These are phyloP conservation scores for Gymnodraco acuticeps DNA, from an alignment of 2,797 vertebrate species.

Conservation along the genomic window DNA sequence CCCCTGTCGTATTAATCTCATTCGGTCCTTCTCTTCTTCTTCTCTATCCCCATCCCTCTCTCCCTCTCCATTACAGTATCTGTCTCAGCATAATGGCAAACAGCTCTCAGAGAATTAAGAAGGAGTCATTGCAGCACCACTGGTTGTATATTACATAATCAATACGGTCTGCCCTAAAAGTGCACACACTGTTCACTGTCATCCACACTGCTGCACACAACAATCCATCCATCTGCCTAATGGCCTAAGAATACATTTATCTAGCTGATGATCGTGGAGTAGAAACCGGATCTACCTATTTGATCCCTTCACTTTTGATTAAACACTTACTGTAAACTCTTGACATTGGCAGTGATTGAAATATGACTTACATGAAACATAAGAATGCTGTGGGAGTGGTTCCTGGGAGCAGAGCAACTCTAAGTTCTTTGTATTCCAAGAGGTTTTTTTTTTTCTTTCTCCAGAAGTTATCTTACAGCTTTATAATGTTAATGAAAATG, in stretches of 20 bases:
- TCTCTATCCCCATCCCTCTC: background rate
- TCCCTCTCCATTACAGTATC: constrained; percentile 50
- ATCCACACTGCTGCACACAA: constrained; percentile 30
- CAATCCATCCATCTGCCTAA: constrained; percentile 36
- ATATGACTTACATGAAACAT: background rate
- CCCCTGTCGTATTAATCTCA: constrained; percentile 40
- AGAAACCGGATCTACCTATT: background rate
- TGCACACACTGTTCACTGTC: constrained; percentile 50
- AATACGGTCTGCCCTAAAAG: constrained; percentile 63
- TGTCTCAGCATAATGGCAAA: constrained; percentile 66
- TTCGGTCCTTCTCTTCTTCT: constrained; percentile 19
- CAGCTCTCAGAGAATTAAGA: constrained; percentile 66
- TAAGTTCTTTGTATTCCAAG: too few relatives aligned
- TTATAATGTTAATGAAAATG: too few relatives aligned
- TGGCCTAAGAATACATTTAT: constrained; percentile 15
- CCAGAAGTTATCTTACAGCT: too few relatives aligned
- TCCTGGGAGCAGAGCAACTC: too few relatives aligned
- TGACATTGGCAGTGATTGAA: background rate
- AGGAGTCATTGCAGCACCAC: constrained; percentile 53
- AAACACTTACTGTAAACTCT: background rate
- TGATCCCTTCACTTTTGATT: background rate
- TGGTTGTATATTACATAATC: constrained; percentile 71
- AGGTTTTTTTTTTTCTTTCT: too few relatives aligned
- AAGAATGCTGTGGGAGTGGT: background rate
- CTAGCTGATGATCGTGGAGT: background rate